phyloP scores from a whole-genome alignment of 2,888 invertebrate genomes.

The Phaedon cochleariae region DNA sequence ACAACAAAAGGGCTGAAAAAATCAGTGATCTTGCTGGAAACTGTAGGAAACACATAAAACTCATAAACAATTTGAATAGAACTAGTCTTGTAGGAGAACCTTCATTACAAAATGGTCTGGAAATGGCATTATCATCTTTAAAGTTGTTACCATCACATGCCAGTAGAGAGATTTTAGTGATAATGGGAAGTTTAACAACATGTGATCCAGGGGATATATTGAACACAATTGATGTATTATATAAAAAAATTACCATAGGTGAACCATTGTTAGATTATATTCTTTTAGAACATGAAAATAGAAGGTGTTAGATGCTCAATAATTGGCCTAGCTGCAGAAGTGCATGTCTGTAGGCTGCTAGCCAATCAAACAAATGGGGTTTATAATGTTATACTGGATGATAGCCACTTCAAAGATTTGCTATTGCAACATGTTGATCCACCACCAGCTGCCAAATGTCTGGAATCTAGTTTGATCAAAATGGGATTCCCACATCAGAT shows the following conservation, averaged over 20 bases:
- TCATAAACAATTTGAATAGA: constrained; percentile 70
- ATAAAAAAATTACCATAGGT: background rate
- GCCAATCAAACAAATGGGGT: constrained; percentile 87
- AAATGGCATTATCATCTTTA: constrained; percentile 84
- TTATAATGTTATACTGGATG: constrained; percentile 88
- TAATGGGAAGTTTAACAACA: constrained; percentile 94
- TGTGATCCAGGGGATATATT: constrained; percentile 96
- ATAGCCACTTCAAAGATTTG: constrained; percentile 76
- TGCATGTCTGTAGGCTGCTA: constrained; percentile 87
- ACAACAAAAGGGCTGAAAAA: constrained; percentile 94
- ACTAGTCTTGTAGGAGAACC: constrained; percentile 87
- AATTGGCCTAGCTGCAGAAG: constrained; percentile 94
- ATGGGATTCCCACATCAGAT: constrained; percentile 95
- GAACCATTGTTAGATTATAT: background rate
- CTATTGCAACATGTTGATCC: constrained; percentile 74
- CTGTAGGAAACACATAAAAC: constrained; percentile 80
- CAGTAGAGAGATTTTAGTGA: constrained; percentile 89
- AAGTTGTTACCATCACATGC: constrained; percentile 93
- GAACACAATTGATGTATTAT: constrained; percentile 77
- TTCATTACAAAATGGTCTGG: constrained; percentile 94
- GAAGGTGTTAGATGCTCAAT: constrained; percentile 92
- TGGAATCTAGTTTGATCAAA: constrained; percentile 85
- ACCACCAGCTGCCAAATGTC: constrained; percentile 74
- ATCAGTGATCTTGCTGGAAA: constrained; percentile 91
- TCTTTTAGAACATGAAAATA: constrained; percentile 72